Conservation (phyloP, 2,797 vertebrate genomes). For the Alfaro cultratus region DNA sequence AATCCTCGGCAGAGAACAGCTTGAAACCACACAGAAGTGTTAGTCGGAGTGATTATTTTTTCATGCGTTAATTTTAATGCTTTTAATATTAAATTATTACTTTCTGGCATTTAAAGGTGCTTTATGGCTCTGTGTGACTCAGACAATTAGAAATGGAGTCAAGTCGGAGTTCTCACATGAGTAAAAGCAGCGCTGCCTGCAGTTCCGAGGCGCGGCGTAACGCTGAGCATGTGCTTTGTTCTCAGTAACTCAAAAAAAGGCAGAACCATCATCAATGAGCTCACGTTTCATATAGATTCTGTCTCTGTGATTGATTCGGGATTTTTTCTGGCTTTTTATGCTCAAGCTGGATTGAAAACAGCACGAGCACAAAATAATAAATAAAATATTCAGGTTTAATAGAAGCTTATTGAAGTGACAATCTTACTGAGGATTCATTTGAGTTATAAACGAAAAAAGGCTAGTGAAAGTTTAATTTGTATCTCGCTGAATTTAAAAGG, state of each 20-base stretch:
- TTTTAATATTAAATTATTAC: slow-evolving; percentile 23
- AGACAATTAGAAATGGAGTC: slow-evolving; percentile 9
- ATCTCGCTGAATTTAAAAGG: background rate
- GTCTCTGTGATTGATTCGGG: background rate
- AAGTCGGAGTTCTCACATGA: slow-evolving; percentile 6
- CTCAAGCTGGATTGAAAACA: background rate
- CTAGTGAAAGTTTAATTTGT: background rate
- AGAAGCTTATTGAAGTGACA: background rate
- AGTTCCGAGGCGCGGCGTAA: background rate
- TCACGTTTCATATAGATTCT: background rate
- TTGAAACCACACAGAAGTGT: slow-evolving; percentile 20
- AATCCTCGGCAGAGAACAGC: slow-evolving; percentile 31
- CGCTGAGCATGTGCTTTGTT: background rate
- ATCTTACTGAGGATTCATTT: background rate
- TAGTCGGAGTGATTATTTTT: slow-evolving; percentile 12
- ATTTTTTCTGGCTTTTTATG: background rate
- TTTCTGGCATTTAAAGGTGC: slow-evolving; percentile 18
- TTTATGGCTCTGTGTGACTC: slow-evolving; percentile 21
- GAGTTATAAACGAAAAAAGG: background rate
- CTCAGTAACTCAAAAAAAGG: background rate
- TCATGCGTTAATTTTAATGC: slow-evolving; percentile 20
- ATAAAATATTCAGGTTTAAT: background rate
- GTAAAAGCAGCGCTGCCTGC: background rate
- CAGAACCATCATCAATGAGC: background rate
- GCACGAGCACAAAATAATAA: too few species aligned